Evolutionary conservation across 2,797 vertebrate species (phyloP).

Genomic region (Falco berigora): DNA sequence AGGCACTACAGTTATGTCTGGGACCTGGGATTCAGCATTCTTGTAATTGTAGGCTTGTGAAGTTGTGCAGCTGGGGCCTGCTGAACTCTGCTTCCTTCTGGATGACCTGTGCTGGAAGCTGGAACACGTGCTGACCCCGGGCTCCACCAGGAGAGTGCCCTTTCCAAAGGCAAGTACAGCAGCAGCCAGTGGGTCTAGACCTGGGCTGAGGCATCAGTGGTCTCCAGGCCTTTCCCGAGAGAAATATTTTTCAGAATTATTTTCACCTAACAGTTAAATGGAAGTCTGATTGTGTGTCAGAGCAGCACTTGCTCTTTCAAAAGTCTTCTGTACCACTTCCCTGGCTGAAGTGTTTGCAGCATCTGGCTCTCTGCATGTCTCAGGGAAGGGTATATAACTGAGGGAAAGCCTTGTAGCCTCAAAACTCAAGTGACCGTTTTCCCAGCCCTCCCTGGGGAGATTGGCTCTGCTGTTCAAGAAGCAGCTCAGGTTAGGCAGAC

Average conservation of each 20-base stretch:
- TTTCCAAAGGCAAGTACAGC: conserved; percentile 83
- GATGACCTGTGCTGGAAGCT: conserved; percentile 90
- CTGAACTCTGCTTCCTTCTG: conserved; percentile 89
- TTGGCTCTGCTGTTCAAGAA: background rate
- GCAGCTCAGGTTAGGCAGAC: background rate
- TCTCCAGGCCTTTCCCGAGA: background rate
- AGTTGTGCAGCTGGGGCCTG: conserved; percentile 86
- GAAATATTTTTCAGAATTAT: background rate
- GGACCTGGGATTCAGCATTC: background rate
- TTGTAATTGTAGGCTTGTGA: conserved; percentile 76
- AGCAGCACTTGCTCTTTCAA: background rate
- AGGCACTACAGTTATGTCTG: background rate
- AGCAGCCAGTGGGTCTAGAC: background rate
- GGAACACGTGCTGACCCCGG: conserved; percentile 79
- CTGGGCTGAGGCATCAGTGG: background rate
- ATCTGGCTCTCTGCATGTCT: background rate
- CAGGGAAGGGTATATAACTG: background rate
- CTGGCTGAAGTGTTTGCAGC: background rate
- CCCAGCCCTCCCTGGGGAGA: background rate
- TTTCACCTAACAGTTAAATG: background rate
- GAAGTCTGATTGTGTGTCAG: background rate
- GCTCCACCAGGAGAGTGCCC: conserved; percentile 76
- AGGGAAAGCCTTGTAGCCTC: background rate
- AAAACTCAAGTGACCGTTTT: background rate
- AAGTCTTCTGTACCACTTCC: background rate